Base-by-base conservation (phyloP, 2,113 vertebrate species). In the Vidua macroura region DNA sequence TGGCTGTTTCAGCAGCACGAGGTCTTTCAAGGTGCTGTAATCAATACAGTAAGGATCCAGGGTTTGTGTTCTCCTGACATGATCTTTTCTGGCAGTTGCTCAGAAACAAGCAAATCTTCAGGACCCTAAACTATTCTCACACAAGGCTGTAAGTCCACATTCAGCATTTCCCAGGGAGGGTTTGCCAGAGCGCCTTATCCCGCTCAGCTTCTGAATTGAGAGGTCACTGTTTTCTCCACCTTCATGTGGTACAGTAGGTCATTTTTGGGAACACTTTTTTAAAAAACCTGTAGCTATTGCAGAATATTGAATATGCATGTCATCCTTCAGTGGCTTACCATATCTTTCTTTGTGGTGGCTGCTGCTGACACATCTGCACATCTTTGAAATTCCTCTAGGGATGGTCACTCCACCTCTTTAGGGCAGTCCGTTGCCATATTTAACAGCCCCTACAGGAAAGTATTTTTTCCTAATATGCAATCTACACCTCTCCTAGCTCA, bases 281-380 rank as follows among this genome's bases (percentile, higher is more conserved):
- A 37, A 12, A 39, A 13, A 3, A 37, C 8, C 10, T 23, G 6
- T 16, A 41, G 1, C 30, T 66, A 62, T 44, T 37, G 21, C 23
- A 68, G 33, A 22, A 7, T 58, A 23, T 22, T 0, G 0, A 64
- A 44, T 46, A 33, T 2, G 1, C 5, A 2, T 5, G 2, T 12
- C 8, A 28, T 46, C 44, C 31, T 75, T 49, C 15, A 23, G 2
- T 4, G 1, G n/a, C 15, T 48, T 33, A 13, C 33, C n/a, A 1
- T 23, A 35, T 21, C 4, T 19, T 23, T 62, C 79, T 83, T 10
- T 15, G 9, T 19, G 39, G 30, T 73, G 19, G 23, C 67, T 75
- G 4, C 63, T 91, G 55, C 41, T 82, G 75, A 23, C 22, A 35
- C 15, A 17, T 59, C 39, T 28, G 4, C 24, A 58, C 5, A 12